These are phyloP conservation scores for Ophthalmolycus amberensis DNA, from an alignment of 2,113 vertebrate genomes.

Conservation along the genomic window DNA sequence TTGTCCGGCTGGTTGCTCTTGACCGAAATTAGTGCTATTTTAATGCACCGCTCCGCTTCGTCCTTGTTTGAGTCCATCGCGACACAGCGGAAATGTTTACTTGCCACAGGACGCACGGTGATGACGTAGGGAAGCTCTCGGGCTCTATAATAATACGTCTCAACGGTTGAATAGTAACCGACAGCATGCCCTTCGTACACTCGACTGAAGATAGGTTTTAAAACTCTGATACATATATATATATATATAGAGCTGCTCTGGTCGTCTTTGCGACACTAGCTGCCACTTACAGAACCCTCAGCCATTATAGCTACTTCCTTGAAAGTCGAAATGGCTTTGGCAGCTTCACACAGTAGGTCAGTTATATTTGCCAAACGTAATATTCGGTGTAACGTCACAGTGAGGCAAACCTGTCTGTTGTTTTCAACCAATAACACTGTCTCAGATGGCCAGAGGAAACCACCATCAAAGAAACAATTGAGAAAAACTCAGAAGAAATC, in stretches of 20 bases:
- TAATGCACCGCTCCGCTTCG: slow-evolving; percentile 95
- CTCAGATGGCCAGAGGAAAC: neutral
- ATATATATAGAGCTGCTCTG: neutral
- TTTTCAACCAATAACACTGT: slow-evolving; percentile 26
- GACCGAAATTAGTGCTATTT: slow-evolving; percentile 88
- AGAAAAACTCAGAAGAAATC: slow-evolving; percentile 35
- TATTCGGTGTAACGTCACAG: neutral
- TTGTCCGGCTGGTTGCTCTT: slow-evolving; percentile 86
- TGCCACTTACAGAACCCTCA: neutral
- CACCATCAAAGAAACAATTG: slow-evolving; percentile 19
- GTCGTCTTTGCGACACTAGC: neutral
- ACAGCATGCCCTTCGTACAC: neutral
- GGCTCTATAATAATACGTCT: slow-evolving; percentile 48
- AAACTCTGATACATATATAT: too few relatives aligned
- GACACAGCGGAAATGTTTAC: slow-evolving; percentile 83
- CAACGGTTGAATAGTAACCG: neutral
- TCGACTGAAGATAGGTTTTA: neutral
- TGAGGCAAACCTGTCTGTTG: neutral
- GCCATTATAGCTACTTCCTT: neutral
- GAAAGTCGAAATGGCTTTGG: slow-evolving; percentile 38
- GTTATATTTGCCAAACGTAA: slow-evolving; percentile 13
- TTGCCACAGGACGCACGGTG: slow-evolving; percentile 57
- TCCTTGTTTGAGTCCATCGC: slow-evolving; percentile 99
- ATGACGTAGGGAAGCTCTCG: slow-evolving; percentile 47
- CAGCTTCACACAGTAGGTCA: slow-evolving; percentile 25